Evolutionary conservation across 2,888 invertebrate genomes (phyloP), one percentile per base, ranked within the genome.

Genomic region (Horisme vitalbata): DNA sequence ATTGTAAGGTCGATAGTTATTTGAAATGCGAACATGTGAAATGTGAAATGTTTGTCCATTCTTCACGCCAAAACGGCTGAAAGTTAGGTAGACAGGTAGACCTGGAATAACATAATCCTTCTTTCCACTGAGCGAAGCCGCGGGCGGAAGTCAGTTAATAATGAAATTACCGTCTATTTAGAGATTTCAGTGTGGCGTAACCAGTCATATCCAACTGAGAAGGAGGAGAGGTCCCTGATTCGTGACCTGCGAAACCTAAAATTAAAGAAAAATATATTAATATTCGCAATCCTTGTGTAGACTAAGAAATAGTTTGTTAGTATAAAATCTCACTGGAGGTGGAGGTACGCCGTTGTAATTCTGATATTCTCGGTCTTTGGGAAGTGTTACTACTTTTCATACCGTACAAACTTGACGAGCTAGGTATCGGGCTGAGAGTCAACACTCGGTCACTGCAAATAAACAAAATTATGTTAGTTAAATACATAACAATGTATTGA

Each of bases 401-500:
- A 35, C 91, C 92, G 41, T 91, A 84, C 59, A 94, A 75, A 83
- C 95, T 94, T 46, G 94, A 94, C 55, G 95, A 94, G 78, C 96
- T 97, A 11, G 96, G 95, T 71, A 97, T 96, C 1, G 97, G 97
- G 81, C 96, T 97, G 14, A 97, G 90, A 33, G 95, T 95, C 66
- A 94, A 92, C 57, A 94, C 92, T 75, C 94, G 91, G 58, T 95
- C 95, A 56, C 94, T 94, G 70, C 8, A 73, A 70, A 45, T 41
- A 59, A 52, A 45, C 9, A 23, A n/a, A n/a, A 11, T 15, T 18
- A 31, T 10, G 9, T 18, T 9, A 9, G 13, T 31, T 10, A 30
- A n/a, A n/a, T n/a, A n/a, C n/a, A n/a, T n/a, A n/a, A n/a, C n/a
- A n/a, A n/a, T n/a, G n/a, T n/a, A n/a, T 3, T 20, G 20, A 20